These are phyloP conservation scores for Sterna hirundo DNA, from an alignment of 2,113 vertebrate species.

Conservation along the genomic window DNA sequence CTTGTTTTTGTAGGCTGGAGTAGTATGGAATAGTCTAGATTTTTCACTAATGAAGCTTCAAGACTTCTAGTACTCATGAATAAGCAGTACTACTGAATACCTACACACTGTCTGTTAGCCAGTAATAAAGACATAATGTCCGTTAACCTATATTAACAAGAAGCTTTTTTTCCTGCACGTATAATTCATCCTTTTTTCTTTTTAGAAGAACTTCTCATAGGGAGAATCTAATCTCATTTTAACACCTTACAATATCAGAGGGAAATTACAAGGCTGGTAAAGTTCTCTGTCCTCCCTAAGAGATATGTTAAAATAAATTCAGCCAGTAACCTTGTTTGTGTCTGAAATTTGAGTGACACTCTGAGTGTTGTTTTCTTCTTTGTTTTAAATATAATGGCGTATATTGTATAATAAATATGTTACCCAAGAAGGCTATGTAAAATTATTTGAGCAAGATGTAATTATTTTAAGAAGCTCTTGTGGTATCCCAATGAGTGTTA, in stretches of 20 bases:
- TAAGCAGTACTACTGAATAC: neutral
- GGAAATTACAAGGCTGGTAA: neutral
- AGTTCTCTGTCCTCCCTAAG: neutral
- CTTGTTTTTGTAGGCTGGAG: neutral
- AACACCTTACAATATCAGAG: neutral
- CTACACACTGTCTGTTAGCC: neutral
- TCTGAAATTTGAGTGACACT: neutral
- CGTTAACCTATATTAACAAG: neutral
- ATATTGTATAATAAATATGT: neutral
- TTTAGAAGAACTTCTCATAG: neutral
- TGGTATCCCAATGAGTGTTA: neutral
- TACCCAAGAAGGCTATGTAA: neutral
- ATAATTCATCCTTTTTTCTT: neutral
- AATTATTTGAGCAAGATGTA: neutral
- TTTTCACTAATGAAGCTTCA: neutral
- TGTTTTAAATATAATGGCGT: neutral
- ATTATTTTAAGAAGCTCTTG: neutral
- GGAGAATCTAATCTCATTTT: neutral
- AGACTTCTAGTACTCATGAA: neutral
- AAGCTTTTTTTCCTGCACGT: neutral
- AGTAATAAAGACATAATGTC: neutral
- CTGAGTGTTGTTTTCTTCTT: neutral
- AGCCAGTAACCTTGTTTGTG: neutral
- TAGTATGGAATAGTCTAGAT: neutral
- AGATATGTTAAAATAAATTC: neutral